phyloP scores from a whole-genome alignment of 2,113 vertebrate genomes.

The Sceloporus tristichus region DNA sequence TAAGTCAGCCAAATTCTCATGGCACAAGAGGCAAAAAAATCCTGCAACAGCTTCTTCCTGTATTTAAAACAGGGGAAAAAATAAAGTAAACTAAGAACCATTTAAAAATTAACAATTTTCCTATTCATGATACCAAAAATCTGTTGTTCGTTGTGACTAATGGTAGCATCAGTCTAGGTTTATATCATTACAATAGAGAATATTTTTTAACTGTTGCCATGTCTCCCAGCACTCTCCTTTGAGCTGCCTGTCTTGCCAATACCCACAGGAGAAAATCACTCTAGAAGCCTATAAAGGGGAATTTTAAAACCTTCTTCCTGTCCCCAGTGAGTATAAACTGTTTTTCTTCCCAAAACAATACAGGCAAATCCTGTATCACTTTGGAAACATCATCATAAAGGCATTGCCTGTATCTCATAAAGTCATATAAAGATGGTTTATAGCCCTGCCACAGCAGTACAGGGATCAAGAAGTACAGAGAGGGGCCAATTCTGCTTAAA shows the following conservation, averaged over 20 bases:
- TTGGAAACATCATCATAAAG: slow-evolving; percentile 14
- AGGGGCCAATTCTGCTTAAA: neutral
- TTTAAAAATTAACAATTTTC: too few species aligned
- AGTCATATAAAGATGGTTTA: slow-evolving; percentile 28
- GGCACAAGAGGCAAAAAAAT: too few species aligned
- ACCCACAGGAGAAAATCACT: neutral
- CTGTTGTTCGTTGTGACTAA: too few species aligned
- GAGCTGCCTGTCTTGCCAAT: neutral
- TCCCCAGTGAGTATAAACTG: neutral
- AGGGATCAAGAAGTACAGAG: neutral
- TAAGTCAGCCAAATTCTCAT: too few species aligned
- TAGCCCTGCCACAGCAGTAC: neutral
- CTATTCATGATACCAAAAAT: too few species aligned
- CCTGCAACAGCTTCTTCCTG: too few species aligned
- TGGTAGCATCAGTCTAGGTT: neutral
- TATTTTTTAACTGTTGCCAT: neutral
- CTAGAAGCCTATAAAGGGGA: neutral
- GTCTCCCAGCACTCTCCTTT: neutral
- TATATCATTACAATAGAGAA: neutral
- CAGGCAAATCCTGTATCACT: neutral
- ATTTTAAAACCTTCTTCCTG: neutral
- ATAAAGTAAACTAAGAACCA: too few species aligned
- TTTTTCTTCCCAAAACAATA: slow-evolving; percentile 8
- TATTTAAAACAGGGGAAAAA: too few species aligned
- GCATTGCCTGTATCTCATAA: slow-evolving; percentile 1